phyloP scores from a whole-genome alignment of 2,113 vertebrate species.

The Antennarius striatus region DNA sequence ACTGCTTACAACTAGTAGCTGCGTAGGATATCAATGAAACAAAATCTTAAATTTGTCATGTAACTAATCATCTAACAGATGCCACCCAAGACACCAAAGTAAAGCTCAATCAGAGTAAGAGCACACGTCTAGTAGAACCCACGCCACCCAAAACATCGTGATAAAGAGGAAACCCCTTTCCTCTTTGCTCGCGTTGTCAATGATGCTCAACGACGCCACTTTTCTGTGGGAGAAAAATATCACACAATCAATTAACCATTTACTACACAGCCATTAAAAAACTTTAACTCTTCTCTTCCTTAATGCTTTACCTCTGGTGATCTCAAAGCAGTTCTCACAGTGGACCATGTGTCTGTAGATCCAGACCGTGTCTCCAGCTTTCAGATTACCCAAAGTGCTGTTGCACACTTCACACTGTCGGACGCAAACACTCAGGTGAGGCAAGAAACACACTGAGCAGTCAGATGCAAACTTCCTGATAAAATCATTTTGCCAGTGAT shows the following conservation, averaged over 20 bases:
- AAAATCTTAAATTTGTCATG: background rate
- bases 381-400: constrained; percentile 83
- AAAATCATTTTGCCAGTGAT: background rate
- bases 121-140: constrained; percentile 15
- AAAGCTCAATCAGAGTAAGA: constrained; percentile 16
- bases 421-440: constrained; percentile 12
- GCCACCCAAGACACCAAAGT: constrained; percentile 12
- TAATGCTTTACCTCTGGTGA: constrained; percentile 84
- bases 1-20: constrained; percentile 1
- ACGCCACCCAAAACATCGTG: constrained; percentile 25
- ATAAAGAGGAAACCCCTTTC: constrained; percentile 2
- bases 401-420: constrained; percentile 90
- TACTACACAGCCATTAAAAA: no score
- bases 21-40: background rate
- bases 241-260: background rate
- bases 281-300: no score
- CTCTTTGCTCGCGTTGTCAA: constrained; percentile 1
- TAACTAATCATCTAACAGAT: constrained; percentile 13
- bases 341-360: constrained; percentile 89
- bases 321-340: constrained; percentile 90
- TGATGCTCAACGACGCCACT: constrained; percentile 72
- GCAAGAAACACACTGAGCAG: constrained; percentile 5
- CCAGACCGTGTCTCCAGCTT: constrained; percentile 95
- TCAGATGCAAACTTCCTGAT: constrained; percentile 8
- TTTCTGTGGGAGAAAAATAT: constrained; percentile 58